phyloP scores from a whole-genome alignment of 1,140 invertebrate genomes.

The Muscidifurax raptorellus region DNA sequence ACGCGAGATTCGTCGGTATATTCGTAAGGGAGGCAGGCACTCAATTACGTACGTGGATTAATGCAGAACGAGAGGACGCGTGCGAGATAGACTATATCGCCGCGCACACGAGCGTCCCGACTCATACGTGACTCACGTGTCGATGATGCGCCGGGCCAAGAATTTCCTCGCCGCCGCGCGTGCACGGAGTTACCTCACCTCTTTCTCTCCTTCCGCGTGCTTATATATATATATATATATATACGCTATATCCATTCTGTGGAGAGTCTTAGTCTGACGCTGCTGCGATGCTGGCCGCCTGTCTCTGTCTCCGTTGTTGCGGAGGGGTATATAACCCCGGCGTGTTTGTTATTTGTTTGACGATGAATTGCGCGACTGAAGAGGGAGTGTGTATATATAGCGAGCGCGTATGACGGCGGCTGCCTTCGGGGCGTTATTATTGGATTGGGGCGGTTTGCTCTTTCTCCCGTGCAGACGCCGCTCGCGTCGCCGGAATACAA shows the following conservation, averaged over 20 bases:
- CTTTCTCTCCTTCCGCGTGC: neutral
- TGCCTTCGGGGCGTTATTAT: conserved; percentile 28
- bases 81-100: no score
- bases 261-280: neutral
- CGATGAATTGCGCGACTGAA: conserved; percentile 27
- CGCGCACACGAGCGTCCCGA: neutral
- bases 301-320: neutral
- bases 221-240: no score
- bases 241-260: no score
- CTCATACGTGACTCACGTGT: conserved; percentile 44
- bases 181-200: conserved; percentile 5
- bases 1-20: neutral
- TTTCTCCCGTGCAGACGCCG: neutral
- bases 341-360: conserved; percentile 42
- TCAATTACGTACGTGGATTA: conserved; percentile 48
- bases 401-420: neutral
- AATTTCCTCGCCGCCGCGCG: neutral
- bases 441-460: conserved; percentile 5
- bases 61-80: conserved; percentile 26
- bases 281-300: no score
- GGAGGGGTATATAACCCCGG: neutral
- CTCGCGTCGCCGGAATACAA: conserved; percentile 11
- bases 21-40: neutral
- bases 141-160: conserved; percentile 37
- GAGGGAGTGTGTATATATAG: neutral